A percentile compares a stretch with the other conserved stretches of the same genome.
Evolutionary conservation across 2,113 vertebrate genomes (phyloP).

Genomic region (Menidia beryllina): DNA sequence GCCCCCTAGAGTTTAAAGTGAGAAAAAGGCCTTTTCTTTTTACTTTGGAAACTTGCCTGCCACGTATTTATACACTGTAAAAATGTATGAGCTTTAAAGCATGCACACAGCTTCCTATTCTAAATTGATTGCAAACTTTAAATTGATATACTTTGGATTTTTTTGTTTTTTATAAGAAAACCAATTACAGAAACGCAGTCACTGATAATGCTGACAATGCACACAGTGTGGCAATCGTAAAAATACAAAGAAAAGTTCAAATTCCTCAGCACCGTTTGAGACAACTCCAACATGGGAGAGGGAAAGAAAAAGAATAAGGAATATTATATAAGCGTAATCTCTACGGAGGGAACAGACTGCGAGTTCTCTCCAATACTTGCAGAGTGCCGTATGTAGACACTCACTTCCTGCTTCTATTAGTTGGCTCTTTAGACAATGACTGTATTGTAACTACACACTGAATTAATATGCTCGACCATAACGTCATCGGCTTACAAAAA

Average conservation of each 20-base stretch:
- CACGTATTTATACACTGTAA: too few relatives aligned
- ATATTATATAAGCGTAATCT: not conserved
- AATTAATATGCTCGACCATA: not conserved
- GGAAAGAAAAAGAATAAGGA: not conserved
- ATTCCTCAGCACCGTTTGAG: not conserved
- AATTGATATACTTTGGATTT: not conserved
- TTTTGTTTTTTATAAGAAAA: too few relatives aligned
- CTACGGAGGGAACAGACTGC: not conserved
- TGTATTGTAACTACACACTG: not conserved
- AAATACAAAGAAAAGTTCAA: not conserved
- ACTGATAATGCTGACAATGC: not conserved
- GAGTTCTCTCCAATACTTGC: not conserved
- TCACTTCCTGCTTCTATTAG: conserved; percentile 12
- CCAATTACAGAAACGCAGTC: too few relatives aligned
- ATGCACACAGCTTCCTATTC: too few relatives aligned
- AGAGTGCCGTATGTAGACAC: not conserved
- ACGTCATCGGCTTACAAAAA: not conserved
- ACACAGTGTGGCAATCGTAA: not conserved
- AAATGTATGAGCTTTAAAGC: too few relatives aligned
- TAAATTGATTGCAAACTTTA: not conserved
- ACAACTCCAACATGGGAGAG: not conserved
- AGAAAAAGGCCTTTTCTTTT: not conserved
- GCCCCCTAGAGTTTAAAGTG: not conserved
- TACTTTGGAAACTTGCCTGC: too few relatives aligned
- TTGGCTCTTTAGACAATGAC: not conserved